phyloP scores from a whole-genome alignment of 2,797 vertebrate genomes.

The Notolepis coatsorum region DNA sequence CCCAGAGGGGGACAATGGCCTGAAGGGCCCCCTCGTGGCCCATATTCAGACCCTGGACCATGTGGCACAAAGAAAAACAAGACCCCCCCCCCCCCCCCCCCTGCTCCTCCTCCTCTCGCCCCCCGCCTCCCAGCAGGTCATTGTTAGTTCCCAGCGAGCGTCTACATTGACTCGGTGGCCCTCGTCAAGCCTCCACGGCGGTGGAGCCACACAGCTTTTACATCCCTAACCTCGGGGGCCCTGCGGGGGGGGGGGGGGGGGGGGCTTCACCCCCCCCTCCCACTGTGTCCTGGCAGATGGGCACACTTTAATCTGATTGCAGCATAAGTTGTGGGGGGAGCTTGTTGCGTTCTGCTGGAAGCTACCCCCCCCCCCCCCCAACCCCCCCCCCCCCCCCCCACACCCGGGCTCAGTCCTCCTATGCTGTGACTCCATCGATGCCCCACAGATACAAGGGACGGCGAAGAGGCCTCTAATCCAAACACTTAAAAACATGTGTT shows the following conservation, averaged over 20 bases:
- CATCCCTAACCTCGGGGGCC: constrained; percentile 72
- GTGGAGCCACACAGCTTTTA: constrained; percentile 84
- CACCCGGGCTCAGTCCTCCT: no score
- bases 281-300: constrained; percentile 89
- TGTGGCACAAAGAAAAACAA: constrained; percentile 90
- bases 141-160: constrained; percentile 90
- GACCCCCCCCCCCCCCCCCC: constrained; percentile 60
- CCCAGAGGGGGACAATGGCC: constrained; percentile 83
- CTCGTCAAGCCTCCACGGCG: constrained; percentile 72
- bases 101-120: constrained; percentile 1
- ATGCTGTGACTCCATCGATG: no score
- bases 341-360: constrained; percentile 47
- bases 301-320: constrained; percentile 84
- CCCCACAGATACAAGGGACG: no score
- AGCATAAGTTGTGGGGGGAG: constrained; percentile 73
- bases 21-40: constrained; percentile 87
- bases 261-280: no score
- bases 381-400: no score
- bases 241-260: background rate
- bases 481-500: no score
- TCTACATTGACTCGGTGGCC: constrained; percentile 86
- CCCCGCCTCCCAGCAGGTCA: constrained; percentile 78
- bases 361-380: no score
- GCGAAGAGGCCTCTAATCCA: no score
- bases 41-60: constrained; percentile 83